Conservation (phyloP, 2,888 invertebrate species). For the Conchocele bisecta region DNA sequence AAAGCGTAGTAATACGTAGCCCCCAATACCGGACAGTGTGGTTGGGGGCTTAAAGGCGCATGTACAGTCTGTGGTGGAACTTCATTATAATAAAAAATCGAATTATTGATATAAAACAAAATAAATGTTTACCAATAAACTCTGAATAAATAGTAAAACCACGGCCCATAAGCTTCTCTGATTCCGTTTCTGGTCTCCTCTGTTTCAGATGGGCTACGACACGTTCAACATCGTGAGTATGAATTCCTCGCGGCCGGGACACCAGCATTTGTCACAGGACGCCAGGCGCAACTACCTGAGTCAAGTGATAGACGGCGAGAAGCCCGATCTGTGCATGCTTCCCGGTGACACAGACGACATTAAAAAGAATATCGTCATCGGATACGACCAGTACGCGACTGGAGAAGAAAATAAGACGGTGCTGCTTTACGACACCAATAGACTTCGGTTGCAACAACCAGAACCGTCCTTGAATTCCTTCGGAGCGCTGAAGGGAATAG, state of each 20-base stretch:
- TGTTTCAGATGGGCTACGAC: constrained; percentile 1
- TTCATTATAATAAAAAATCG: too few relatives aligned
- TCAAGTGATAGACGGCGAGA: neutral
- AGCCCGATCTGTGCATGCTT: constrained; percentile 3
- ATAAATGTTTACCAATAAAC: too few relatives aligned
- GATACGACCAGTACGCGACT: neutral
- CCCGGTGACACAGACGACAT: constrained; percentile 5
- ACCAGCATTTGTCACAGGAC: neutral
- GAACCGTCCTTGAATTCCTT: neutral
- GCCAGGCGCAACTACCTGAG: too few relatives aligned
- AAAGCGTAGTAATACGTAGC: too few relatives aligned
- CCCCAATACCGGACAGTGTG: too few relatives aligned
- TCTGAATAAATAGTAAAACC: too few relatives aligned
- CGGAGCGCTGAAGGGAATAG: neutral
- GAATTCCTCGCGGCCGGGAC: neutral
- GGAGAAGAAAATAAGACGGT: neutral
- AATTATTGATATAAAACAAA: too few relatives aligned
- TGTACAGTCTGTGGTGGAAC: too few relatives aligned
- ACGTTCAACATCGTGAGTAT: neutral
- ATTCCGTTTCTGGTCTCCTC: too few relatives aligned
- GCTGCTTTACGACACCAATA: neutral
- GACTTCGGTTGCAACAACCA: neutral
- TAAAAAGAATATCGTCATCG: neutral
- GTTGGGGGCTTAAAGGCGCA: too few relatives aligned
- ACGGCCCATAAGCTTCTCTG: too few relatives aligned